Evolutionary conservation across 2,113 vertebrate genomes (phyloP), one percentile per base, ranked within the genome.

Genomic region (Gallinago paraguaiae): DNA sequence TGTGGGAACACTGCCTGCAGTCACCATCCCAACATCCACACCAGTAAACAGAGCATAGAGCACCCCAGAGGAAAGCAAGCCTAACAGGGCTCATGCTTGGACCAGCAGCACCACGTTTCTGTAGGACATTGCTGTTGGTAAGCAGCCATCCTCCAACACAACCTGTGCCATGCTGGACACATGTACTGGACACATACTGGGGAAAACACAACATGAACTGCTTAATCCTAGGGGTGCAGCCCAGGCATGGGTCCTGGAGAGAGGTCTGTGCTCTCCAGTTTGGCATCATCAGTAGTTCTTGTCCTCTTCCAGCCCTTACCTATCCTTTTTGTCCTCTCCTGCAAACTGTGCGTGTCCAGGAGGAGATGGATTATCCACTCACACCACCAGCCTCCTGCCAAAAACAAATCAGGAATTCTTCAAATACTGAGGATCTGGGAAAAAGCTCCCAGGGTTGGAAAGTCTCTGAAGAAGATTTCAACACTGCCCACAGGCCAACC

Each of bases 41-140:
- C 7, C 20, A 61, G 24, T 5, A 51, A 75, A 37, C 2, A 56
- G 53, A 83, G 18, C 25, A 67, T 7, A 45, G 70, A 10, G 3
- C 9, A 65, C 7, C 7, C 9, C 46, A n/a, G 28, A 57, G 30
- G 27, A 69, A 65, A 72, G 17, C 4, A 54, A 82, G 7, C 4
- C 3, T 24, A 5, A 10, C 4, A 7, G 13, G 14, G 7, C 1
- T 76, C 6, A 2, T 11, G 14, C 11, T 37, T 79, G 28, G 30
- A 56, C 14, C 46, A 59, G 35, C 10, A 74, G 11, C 9, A 59
- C 5, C 9, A 0, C 7, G 13, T 51, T 91, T 56, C 35, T 60
- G 67, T 70, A 15, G 39, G 35, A 41, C 39, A 13, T 14, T 2
- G 31, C 14, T 65, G 28, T 48, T 33, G 48, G 61, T 5, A 78